A percentile compares a stretch with the other conserved stretches of the same genome.
These are phyloP conservation scores for Rhopalosiphum padi DNA, from an alignment of 1,140 invertebrate genomes.

Conservation along the genomic window DNA sequence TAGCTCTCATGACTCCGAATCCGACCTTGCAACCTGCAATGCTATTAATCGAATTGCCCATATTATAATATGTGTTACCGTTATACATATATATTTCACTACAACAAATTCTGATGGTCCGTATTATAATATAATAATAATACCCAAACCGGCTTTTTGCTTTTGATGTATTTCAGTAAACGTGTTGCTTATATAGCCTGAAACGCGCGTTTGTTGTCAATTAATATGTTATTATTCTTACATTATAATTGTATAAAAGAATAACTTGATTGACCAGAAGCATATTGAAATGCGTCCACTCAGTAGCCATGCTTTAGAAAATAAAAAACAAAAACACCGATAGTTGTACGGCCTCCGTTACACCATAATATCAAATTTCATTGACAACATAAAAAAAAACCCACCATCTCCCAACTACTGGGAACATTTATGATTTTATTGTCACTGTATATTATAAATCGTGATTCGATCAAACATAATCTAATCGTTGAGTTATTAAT, in stretches of 20 bases:
- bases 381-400: background rate
- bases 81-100: background rate
- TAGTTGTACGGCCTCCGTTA: background rate
- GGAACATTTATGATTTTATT: background rate
- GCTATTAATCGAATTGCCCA: background rate
- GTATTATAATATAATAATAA: background rate
- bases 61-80: background rate
- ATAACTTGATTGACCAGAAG: background rate
- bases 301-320: background rate
- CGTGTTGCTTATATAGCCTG: background rate
- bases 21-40: background rate
- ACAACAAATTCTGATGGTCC: background rate
- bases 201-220: background rate
- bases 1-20: background rate
- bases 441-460: background rate
- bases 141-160: background rate
- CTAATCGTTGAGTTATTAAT: background rate
- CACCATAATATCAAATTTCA: constrained; percentile 23
- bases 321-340: background rate
- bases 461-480: constrained; percentile 28
- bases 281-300: background rate
- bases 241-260: background rate
- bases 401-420: background rate
- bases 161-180: constrained; percentile 7
- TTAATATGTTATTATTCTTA: background rate